phyloP scores from a whole-genome alignment of 2,888 invertebrate genomes.

The Chirona hameri region DNA sequence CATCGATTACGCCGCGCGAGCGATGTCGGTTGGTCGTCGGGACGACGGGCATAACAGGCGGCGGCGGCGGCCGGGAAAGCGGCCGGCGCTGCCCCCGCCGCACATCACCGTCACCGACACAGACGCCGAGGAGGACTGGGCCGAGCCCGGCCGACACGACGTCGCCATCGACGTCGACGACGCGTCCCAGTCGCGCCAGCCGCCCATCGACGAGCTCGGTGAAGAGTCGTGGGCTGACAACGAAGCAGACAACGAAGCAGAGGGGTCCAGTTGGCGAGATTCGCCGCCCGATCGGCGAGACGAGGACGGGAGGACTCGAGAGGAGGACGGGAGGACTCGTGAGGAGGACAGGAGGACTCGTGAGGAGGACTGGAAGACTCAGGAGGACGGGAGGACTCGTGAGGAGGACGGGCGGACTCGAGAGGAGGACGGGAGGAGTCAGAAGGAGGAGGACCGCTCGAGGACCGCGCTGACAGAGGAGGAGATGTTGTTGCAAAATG shows the following conservation, averaged over 20 bases:
- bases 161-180: neutral
- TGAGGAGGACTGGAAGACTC: neutral
- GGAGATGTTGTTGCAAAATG: slow-evolving; percentile 1
- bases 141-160: neutral
- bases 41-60: neutral
- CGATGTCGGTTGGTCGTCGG: neutral
- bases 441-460: neutral
- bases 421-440: neutral
- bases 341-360: neutral
- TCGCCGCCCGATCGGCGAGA: neutral
- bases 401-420: neutral
- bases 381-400: neutral
- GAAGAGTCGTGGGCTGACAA: neutral
- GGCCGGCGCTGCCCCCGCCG: neutral
- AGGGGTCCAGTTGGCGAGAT: neutral
- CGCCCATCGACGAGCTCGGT: neutral
- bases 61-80: neutral
- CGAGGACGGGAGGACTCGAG: neutral
- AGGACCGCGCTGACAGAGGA: neutral
- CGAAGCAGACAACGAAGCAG: neutral
- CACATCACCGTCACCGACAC: slow-evolving; percentile 26
- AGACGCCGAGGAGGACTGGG: slow-evolving; percentile 4
- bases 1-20: neutral
- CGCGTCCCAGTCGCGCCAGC: neutral
- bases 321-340: neutral